These are phyloP conservation scores for Scophthalmus maximus DNA, from an alignment of 2,113 vertebrate species.

Conservation along the genomic window DNA sequence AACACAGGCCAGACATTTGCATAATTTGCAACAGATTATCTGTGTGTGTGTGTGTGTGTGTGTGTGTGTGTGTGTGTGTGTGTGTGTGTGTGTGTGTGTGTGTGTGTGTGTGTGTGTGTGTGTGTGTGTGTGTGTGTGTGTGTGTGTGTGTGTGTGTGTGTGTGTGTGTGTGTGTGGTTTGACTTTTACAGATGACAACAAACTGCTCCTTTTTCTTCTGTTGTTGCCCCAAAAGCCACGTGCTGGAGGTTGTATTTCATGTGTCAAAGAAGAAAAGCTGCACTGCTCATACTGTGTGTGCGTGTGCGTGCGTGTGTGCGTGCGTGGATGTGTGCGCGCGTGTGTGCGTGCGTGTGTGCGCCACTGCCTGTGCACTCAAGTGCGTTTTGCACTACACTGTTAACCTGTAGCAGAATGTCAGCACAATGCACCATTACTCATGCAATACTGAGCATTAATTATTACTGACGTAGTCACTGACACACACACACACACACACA, in stretches of 20 bases:
- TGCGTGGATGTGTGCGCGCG: neutral
- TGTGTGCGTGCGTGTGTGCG: neutral
- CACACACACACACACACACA: conserved; percentile 18
- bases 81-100: no score
- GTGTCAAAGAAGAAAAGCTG: conserved; percentile 17
- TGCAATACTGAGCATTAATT: conserved; percentile 65
- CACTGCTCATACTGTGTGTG: neutral
- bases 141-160: neutral
- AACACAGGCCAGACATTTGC: neutral
- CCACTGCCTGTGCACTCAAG: conserved; percentile 1
- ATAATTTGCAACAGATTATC: conserved; percentile 8
- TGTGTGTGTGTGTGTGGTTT: neutral
- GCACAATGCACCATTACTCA: conserved; percentile 66
- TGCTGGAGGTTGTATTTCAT: conserved; percentile 14
- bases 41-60: neutral
- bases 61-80: neutral
- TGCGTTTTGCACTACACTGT: conserved; percentile 30
- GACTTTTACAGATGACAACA: conserved; percentile 1
- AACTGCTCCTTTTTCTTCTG: conserved; percentile 3
- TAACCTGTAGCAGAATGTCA: conserved; percentile 73
- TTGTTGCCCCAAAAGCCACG: neutral
- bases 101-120: neutral
- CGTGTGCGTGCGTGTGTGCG: conserved; percentile 18
- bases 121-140: neutral
- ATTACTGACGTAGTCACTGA: conserved; percentile 59